phyloP scores from a whole-genome alignment of 1,140 invertebrate genomes.

The Bradynema listronoti region DNA sequence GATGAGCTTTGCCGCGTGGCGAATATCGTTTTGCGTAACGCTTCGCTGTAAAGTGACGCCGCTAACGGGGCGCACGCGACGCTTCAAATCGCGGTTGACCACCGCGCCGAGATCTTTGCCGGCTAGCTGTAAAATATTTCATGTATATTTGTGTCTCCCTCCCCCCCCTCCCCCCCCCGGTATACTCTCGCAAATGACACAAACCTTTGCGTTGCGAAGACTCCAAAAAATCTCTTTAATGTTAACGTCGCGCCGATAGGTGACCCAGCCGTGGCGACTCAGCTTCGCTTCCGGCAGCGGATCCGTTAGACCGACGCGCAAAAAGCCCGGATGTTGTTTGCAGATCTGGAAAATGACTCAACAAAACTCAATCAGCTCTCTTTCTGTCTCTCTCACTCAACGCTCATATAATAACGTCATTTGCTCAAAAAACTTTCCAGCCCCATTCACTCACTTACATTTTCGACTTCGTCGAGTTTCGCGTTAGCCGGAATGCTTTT shows the following conservation, averaged over 20 bases:
- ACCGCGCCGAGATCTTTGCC: conserved; percentile 88
- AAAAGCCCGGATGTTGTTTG: conserved; percentile 83
- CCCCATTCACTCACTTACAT: conserved; percentile 64
- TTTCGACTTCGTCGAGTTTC: conserved; percentile 90
- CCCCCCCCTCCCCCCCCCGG: too few relatives aligned
- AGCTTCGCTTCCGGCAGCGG: conserved; percentile 87
- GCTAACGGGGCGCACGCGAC: conserved; percentile 82
- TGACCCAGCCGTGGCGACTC: conserved; percentile 93
- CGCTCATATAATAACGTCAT: too few relatives aligned
- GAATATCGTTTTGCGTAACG: conserved; percentile 82
- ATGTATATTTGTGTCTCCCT: too few relatives aligned
- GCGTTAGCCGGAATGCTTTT: conserved; percentile 88
- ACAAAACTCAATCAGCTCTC: too few relatives aligned
- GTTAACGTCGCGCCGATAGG: conserved; percentile 89
- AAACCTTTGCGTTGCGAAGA: conserved; percentile 83
- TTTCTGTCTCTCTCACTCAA: too few relatives aligned
- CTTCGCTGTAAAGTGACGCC: conserved; percentile 62
- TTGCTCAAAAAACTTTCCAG: neutral
- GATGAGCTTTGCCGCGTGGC: conserved; percentile 86
- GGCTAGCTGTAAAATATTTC: conserved; percentile 65
- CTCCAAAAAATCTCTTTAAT: conserved; percentile 99
- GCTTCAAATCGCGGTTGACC: conserved; percentile 83
- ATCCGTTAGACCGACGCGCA: conserved; percentile 91
- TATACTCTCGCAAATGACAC: conserved; percentile 21
- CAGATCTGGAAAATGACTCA: conserved; percentile 76